These are phyloP conservation scores for Pseudomyrmex pallidus DNA, from an alignment of 1,140 invertebrate genomes.

Conservation along the genomic window DNA sequence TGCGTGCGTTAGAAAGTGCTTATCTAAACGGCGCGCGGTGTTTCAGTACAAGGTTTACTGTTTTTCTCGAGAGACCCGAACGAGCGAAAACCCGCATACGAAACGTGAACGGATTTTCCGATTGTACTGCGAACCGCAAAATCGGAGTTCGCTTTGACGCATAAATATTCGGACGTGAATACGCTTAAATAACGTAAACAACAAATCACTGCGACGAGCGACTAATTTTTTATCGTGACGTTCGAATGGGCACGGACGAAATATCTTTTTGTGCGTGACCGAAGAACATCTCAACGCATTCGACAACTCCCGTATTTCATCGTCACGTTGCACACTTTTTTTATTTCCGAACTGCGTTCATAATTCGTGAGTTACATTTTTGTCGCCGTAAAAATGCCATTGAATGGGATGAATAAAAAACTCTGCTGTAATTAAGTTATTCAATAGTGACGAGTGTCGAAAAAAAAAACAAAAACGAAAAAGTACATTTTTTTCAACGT, in stretches of 20 bases:
- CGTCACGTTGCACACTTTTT: neutral
- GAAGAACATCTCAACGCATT: neutral
- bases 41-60: slow-evolving; percentile 9
- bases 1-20: slow-evolving; percentile 60
- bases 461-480: neutral
- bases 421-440: slow-evolving; percentile 35
- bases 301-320: neutral
- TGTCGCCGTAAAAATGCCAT: slow-evolving; percentile 32
- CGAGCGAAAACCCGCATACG: neutral
- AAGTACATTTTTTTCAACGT: slow-evolving; percentile 4
- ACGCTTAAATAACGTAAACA: neutral
- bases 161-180: neutral
- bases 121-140: neutral
- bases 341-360: neutral
- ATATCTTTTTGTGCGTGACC: neutral
- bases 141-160: neutral
- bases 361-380: slow-evolving; percentile 12
- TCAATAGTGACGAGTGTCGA: slow-evolving; percentile 1
- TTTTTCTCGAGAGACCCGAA: slow-evolving; percentile 9
- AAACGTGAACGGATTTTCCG: slow-evolving; percentile 10
- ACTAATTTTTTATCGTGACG: neutral
- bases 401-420: slow-evolving; percentile 16
- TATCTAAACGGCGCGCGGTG: slow-evolving; percentile 24
- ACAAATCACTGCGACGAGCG: too few species aligned
- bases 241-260: neutral